Evolutionary conservation across 2,113 vertebrate genomes (phyloP).

Genomic region (Nannobrachium achirus): DNA sequence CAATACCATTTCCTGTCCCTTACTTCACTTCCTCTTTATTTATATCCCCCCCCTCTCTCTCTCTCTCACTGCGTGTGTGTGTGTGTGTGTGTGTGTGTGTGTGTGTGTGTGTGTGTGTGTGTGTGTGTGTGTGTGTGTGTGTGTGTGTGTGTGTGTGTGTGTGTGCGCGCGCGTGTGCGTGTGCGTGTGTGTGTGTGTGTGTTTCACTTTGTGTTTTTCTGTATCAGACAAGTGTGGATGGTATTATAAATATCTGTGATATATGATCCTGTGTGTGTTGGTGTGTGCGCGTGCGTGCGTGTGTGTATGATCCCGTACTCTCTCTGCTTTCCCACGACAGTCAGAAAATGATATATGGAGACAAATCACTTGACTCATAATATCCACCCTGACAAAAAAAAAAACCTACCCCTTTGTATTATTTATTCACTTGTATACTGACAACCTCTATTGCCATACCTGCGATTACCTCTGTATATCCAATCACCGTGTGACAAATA

Average conservation of each 20-base stretch:
- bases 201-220: not conserved
- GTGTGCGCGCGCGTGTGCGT: not conserved
- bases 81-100: not conserved
- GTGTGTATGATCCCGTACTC: too few species aligned
- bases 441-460: conserved; percentile 4
- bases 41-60: too few species aligned
- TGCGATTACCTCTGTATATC: conserved; percentile 1
- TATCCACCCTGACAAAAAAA: conserved; percentile 12
- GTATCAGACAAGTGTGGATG: not conserved
- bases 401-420: not conserved
- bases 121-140: not conserved
- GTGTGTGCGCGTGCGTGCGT: too few species aligned
- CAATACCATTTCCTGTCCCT: too few species aligned
- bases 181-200: not conserved
- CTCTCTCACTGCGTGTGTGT: not conserved
- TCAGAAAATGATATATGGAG: conserved; percentile 1
- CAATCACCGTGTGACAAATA: conserved; percentile 16
- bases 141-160: not conserved
- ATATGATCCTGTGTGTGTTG: not conserved
- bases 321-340: not conserved
- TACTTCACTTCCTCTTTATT: too few species aligned
- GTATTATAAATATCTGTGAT: too few species aligned
- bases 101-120: not conserved
- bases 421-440: conserved; percentile 6
- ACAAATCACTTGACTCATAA: not conserved